These are phyloP conservation scores for Parnassius apollo DNA, from an alignment of 2,888 invertebrate genomes.

Conservation along the genomic window DNA sequence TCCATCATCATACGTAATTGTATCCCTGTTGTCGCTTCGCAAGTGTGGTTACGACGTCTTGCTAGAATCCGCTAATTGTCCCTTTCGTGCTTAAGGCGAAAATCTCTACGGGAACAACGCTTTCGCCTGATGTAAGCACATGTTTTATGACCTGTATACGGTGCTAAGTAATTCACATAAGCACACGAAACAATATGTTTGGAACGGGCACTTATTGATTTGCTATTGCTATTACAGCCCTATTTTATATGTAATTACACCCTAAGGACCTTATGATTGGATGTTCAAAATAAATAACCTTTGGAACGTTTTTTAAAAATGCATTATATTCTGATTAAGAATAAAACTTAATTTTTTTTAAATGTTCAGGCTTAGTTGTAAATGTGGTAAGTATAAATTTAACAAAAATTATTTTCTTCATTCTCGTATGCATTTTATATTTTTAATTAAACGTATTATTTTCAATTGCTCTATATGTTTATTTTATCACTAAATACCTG, in stretches of 20 bases:
- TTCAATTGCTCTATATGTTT: too few species aligned
- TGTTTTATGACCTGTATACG: constrained; percentile 21
- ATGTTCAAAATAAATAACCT: too few species aligned
- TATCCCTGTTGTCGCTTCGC: constrained; percentile 40
- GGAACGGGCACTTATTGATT: constrained; percentile 16
- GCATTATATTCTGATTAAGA: too few species aligned
- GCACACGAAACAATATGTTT: background rate
- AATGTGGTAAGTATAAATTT: too few species aligned
- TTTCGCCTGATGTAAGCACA: constrained; percentile 34
- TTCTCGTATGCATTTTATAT: too few species aligned
- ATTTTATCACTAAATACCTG: too few species aligned
- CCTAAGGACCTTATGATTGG: background rate
- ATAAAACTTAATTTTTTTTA: too few species aligned
- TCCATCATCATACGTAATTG: constrained; percentile 33
- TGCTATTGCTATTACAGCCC: constrained; percentile 17
- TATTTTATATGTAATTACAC: constrained; percentile 7
- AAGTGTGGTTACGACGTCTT: constrained; percentile 39
- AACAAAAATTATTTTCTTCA: too few species aligned
- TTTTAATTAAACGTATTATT: too few species aligned
- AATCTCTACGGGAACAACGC: constrained; percentile 28
- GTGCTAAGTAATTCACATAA: constrained; percentile 15
- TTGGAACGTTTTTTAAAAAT: too few species aligned
- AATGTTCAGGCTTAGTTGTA: too few species aligned
- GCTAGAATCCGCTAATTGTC: constrained; percentile 31
- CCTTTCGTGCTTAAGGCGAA: constrained; percentile 36